phyloP scores from a whole-genome alignment of 2,797 vertebrate genomes.

The Scomberomorus guttatus region DNA sequence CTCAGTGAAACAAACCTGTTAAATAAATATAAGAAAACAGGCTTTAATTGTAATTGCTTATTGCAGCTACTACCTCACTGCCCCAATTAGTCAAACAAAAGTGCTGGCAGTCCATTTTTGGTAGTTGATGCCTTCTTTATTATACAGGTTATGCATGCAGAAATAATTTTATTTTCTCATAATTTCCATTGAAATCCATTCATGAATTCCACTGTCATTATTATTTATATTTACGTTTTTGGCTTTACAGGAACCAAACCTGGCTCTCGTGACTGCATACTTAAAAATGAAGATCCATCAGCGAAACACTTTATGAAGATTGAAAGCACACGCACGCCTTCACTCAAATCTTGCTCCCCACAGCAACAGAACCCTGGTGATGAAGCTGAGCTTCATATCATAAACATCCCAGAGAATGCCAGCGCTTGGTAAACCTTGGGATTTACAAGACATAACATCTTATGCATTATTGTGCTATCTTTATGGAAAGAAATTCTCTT shows the following conservation, averaged over 20 bases:
- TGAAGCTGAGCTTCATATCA: conserved; percentile 76
- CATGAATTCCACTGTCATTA: no score
- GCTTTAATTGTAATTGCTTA: conserved; percentile 15
- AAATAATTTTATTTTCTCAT: neutral
- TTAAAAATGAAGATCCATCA: conserved; percentile 62
- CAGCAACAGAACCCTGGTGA: neutral
- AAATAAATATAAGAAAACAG: conserved; percentile 12
- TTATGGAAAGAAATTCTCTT: neutral
- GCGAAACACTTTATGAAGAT: conserved; percentile 70
- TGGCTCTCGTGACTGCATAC: conserved; percentile 60
- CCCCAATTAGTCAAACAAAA: conserved; percentile 13
- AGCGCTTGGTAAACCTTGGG: conserved; percentile 71
- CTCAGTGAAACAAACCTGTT: neutral
- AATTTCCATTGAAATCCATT: no score
- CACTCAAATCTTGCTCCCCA: conserved; percentile 70
- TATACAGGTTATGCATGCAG: conserved; percentile 6
- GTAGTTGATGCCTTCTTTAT: neutral
- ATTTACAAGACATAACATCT: neutral
- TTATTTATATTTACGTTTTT: no score
- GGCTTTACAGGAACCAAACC: conserved; percentile 72
- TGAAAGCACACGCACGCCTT: accelerated
- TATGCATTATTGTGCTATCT: neutral
- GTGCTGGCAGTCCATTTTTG: neutral
- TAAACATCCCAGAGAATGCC: conserved; percentile 82
- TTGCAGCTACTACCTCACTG: neutral